Percentiles rank a stretch among this genome's conserved stretches.
Evolutionary conservation across 2,797 vertebrate genomes (phyloP).

Genomic region (Discoglossus pictus): DNA sequence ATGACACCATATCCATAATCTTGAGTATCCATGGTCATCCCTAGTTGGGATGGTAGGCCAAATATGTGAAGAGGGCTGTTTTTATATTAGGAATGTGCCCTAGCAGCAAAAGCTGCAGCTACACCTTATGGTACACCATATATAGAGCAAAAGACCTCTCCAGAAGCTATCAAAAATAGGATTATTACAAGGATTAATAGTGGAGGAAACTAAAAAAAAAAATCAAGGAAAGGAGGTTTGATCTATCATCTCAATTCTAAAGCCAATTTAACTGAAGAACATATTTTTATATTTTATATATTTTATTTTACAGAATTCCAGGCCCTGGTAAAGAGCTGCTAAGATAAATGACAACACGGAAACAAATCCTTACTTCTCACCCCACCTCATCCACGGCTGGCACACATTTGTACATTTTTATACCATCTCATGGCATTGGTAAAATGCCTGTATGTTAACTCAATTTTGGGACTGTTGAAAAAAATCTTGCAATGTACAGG

Average conservation of each 20-base stretch:
- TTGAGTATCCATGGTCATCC: constrained; percentile 55
- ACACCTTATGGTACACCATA: constrained; percentile 37
- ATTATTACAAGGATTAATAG: no score
- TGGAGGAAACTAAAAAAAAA: no score
- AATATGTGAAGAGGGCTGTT: constrained; percentile 12
- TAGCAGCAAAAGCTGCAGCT: constrained; percentile 57
- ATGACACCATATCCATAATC: not conserved
- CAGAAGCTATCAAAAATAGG: not conserved
- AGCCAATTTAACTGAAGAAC: not conserved
- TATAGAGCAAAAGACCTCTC: not conserved
- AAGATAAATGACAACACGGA: constrained; percentile 54
- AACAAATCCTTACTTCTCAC: constrained; percentile 59
- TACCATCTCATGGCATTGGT: constrained; percentile 55
- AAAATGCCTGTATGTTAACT: constrained; percentile 44
- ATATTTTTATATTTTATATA: constrained; percentile 45
- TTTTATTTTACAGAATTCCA: constrained; percentile 63
- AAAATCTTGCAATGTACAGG: constrained; percentile 48
- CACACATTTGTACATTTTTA: constrained; percentile 63
- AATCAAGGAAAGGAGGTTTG: no score
- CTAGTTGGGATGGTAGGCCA: constrained; percentile 54
- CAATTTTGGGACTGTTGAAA: constrained; percentile 45
- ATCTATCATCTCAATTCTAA: no score
- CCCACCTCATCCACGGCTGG: constrained; percentile 55
- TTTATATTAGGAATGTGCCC: constrained; percentile 57
- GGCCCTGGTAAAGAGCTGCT: constrained; percentile 57